A percentile compares a stretch with the other conserved stretches of the same genome.
These are phyloP conservation scores for Cephalopterus ornatus DNA, from an alignment of 2,113 vertebrate species.

Conservation along the genomic window DNA sequence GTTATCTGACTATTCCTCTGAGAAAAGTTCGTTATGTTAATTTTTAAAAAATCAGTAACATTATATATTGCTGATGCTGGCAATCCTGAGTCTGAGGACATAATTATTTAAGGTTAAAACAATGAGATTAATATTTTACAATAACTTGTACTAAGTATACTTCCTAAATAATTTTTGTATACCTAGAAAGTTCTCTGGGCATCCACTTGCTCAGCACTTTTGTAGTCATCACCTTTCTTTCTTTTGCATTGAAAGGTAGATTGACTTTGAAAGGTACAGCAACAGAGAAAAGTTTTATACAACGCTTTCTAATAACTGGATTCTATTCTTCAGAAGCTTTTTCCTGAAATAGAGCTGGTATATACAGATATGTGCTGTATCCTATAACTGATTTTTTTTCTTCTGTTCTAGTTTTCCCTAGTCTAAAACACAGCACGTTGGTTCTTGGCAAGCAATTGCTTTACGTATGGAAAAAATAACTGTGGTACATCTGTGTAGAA, in stretches of 20 bases:
- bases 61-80: not conserved
- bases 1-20: not conserved
- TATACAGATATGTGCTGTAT: not conserved
- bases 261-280: not conserved
- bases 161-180: not conserved
- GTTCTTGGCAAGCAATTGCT: not conserved
- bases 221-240: not conserved
- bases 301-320: too few species aligned
- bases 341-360: not conserved
- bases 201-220: not conserved
- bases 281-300: too few species aligned
- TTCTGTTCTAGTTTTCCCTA: not conserved
- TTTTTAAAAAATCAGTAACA: not conserved
- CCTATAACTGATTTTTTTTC: not conserved
- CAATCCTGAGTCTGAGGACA: not conserved
- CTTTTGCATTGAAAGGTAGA: not conserved
- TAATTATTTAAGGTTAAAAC: not conserved
- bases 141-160: not conserved
- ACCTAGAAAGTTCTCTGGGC: not conserved
- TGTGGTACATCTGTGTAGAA: not conserved
- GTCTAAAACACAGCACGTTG: not conserved
- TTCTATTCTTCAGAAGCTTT: not conserved
- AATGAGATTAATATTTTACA: not conserved
- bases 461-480: not conserved
- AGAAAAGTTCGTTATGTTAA: not conserved